Evolutionary conservation across 1,140 invertebrate genomes (phyloP).

Genomic region (Diachasma alloeum): DNA sequence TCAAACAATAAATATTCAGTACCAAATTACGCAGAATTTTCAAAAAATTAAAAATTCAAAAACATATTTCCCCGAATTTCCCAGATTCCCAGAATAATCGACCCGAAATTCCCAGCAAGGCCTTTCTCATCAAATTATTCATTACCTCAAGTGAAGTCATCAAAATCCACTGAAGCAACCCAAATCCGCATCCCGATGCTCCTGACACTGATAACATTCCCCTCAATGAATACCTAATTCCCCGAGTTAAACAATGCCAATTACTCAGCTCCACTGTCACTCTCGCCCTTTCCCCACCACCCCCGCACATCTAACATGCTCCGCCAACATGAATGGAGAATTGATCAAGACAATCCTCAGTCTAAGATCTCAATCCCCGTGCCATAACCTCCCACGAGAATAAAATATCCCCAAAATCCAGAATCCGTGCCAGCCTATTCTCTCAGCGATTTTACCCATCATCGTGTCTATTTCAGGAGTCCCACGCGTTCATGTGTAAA

Average conservation of each 20-base stretch:
- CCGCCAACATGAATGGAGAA: slow-evolving; percentile 3
- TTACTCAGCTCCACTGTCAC: not conserved
- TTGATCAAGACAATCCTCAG: not conserved
- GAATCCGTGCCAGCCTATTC: not conserved
- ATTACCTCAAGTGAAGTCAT: too few species aligned
- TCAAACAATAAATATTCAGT: too few species aligned
- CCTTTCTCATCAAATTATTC: too few species aligned
- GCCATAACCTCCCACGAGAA: not conserved
- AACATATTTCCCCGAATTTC: too few species aligned
- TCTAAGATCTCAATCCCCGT: not conserved
- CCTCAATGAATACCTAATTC: not conserved
- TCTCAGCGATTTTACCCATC: not conserved
- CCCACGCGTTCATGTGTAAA: not conserved
- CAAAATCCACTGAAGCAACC: too few species aligned
- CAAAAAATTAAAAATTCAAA: too few species aligned
- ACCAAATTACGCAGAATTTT: too few species aligned
- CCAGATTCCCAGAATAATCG: too few species aligned
- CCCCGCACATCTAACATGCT: not conserved
- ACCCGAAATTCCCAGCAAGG: too few species aligned
- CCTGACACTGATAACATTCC: not conserved
- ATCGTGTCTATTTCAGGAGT: slow-evolving; percentile 15
- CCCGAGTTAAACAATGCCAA: not conserved
- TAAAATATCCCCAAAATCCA: not conserved
- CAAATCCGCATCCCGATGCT: too few species aligned
- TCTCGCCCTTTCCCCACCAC: not conserved